These are phyloP conservation scores for Acrocephalus scirpaceus DNA, from an alignment of 2,797 vertebrate species.

Conservation along the genomic window DNA sequence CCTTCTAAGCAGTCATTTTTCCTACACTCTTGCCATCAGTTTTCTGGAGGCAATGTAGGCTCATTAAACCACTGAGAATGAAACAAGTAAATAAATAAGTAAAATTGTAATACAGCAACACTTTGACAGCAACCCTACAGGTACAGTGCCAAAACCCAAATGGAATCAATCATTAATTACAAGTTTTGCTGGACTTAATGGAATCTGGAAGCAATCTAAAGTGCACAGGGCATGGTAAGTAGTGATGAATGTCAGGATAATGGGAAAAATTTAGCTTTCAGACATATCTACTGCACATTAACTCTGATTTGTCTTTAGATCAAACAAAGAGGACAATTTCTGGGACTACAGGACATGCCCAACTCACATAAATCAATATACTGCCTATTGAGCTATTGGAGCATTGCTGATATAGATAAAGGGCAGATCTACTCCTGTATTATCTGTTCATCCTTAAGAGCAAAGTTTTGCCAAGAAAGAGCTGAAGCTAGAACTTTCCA, in stretches of 20 bases:
- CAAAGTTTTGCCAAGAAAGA: constrained; percentile 15
- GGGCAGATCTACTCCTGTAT: neutral
- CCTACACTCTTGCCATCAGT: neutral
- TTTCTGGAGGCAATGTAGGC: neutral
- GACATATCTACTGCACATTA: neutral
- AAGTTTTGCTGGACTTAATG: neutral
- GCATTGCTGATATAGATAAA: neutral
- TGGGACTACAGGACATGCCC: neutral
- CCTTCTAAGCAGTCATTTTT: neutral
- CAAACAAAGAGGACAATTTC: neutral
- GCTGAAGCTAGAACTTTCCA: neutral
- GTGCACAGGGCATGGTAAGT: neutral
- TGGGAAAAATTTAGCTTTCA: constrained; percentile 7
- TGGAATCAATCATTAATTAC: neutral
- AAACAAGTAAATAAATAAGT: neutral
- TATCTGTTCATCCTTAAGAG: neutral
- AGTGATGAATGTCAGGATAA: neutral
- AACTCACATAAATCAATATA: neutral
- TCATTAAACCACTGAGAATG: neutral
- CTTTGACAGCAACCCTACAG: neutral
- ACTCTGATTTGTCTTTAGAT: neutral
- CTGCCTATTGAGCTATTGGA: neutral
- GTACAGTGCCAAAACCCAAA: neutral
- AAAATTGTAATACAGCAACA: neutral
- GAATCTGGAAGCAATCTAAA: neutral